These are phyloP conservation scores for Isaurus tuberculatus DNA, from an alignment of 92 coral and sea anemone genomes.

Conservation along the genomic window DNA sequence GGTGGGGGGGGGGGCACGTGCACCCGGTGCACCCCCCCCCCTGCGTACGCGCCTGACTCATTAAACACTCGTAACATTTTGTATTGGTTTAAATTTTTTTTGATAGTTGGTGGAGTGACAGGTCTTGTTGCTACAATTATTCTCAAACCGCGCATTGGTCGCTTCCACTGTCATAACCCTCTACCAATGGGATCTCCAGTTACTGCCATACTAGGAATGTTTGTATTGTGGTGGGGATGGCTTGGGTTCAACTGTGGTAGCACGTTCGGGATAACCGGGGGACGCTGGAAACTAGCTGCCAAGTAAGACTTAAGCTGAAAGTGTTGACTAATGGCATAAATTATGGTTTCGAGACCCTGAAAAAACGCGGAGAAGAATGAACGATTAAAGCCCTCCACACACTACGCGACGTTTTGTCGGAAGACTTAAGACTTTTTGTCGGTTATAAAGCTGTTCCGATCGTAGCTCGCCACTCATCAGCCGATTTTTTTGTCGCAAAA, in stretches of 20 bases:
- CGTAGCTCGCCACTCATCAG: too few species aligned
- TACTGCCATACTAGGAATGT: conserved; percentile 86
- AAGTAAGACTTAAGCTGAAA: conserved; percentile 39
- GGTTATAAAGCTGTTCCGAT: too few species aligned
- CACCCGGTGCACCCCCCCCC: too few species aligned
- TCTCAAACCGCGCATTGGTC: conserved; percentile 85
- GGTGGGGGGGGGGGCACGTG: too few species aligned
- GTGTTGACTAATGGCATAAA: too few species aligned
- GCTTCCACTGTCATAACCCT: conserved; percentile 68
- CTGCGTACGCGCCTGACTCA: too few species aligned
- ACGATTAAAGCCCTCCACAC: too few species aligned
- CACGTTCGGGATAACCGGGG: conserved; percentile 92
- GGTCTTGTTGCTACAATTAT: conserved; percentile 90
- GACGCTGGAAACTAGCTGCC: conserved; percentile 80
- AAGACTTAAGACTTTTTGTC: too few species aligned
- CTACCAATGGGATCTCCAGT: conserved; percentile 82
- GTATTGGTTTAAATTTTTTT: background rate
- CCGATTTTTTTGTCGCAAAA: too few species aligned
- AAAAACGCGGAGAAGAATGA: too few species aligned
- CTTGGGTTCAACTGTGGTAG: conserved; percentile 97
- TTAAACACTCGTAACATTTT: background rate
- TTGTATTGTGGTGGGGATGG: conserved; percentile 99
- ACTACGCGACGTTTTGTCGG: too few species aligned
- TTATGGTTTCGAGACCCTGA: too few species aligned
- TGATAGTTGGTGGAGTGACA: conserved; percentile 86